Evolutionary conservation across 2,113 vertebrate species (phyloP).

Genomic region (Aphelocoma coerulescens): DNA sequence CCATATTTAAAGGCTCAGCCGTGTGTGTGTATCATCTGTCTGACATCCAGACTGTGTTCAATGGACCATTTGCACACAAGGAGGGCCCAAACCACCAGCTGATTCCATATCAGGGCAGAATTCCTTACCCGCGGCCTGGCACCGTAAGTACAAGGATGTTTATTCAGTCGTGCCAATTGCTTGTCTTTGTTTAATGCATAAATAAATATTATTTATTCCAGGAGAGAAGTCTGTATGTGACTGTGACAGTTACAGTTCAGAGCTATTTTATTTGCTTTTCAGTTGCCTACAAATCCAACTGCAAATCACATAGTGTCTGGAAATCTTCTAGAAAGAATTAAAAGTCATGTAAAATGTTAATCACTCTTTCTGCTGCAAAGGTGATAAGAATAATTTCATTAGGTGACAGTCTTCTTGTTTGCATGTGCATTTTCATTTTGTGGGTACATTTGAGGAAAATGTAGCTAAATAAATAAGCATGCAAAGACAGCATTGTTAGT

Average conservation of each 20-base stretch:
- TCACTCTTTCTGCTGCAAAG: background rate
- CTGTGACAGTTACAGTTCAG: background rate
- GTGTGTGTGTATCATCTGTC: slow-evolving; percentile 97
- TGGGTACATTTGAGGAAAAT: background rate
- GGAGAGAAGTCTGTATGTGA: background rate
- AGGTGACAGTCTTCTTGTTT: background rate
- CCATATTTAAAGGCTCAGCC: slow-evolving; percentile 96
- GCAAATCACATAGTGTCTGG: background rate
- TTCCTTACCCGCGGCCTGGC: slow-evolving; percentile 93
- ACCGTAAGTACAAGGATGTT: slow-evolving; percentile 82
- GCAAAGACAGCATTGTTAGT: background rate
- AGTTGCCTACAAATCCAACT: background rate
- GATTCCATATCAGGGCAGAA: slow-evolving; percentile 94
- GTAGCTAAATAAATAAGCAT: background rate
- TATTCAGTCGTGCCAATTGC: background rate
- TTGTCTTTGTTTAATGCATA: slow-evolving; percentile 4
- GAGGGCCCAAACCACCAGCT: slow-evolving; percentile 96
- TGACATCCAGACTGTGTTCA: slow-evolving; percentile 96
- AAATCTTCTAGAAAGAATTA: background rate
- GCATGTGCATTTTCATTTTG: background rate
- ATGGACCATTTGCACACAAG: slow-evolving; percentile 95
- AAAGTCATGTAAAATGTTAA: background rate
- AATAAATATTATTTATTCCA: background rate
- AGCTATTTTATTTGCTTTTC: background rate
- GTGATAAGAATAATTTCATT: background rate